These are phyloP conservation scores for Fistularia tabacaria DNA, from an alignment of 2,797 vertebrate species.

Conservation along the genomic window DNA sequence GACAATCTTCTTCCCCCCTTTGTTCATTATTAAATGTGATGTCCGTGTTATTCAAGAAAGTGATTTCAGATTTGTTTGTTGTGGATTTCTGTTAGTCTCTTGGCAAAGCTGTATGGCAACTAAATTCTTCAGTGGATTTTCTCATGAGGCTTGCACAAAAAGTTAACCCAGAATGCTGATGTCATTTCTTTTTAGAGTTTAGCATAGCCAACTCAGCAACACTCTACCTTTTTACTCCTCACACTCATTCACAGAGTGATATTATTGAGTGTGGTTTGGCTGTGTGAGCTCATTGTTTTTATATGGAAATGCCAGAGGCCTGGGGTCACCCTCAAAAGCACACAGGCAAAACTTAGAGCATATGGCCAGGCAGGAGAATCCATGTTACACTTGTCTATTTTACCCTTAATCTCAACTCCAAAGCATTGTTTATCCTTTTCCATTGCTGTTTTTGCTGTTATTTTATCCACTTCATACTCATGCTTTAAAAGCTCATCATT, in stretches of 20 bases:
- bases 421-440: background rate
- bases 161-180: conserved; percentile 53
- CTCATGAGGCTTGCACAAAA: conserved; percentile 50
- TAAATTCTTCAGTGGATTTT: conserved; percentile 25
- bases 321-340: conserved; percentile 52
- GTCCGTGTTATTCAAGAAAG: too few relatives aligned
- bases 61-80: conserved; percentile 7
- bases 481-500: too few relatives aligned
- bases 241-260: conserved; percentile 44
- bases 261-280: conserved; percentile 60
- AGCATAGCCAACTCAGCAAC: conserved; percentile 53
- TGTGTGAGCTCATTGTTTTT: conserved; percentile 72
- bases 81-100: conserved; percentile 10
- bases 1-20: too few relatives aligned
- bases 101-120: conserved; percentile 26
- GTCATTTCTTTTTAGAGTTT: conserved; percentile 47
- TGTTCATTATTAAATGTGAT: too few relatives aligned
- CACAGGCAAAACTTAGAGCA: conserved; percentile 21
- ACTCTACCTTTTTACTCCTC: conserved; percentile 44
- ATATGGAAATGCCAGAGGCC: conserved; percentile 69
- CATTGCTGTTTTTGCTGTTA: background rate
- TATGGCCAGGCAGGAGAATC: conserved; percentile 14
- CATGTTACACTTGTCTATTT: conserved; percentile 16
- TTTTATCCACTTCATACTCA: too few relatives aligned
- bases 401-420: background rate